A percentile compares a stretch with the other conserved stretches of the same genome.
These are phyloP conservation scores for Rhyacophila brunnea DNA, from an alignment of 1,140 invertebrate species.

Conservation along the genomic window DNA sequence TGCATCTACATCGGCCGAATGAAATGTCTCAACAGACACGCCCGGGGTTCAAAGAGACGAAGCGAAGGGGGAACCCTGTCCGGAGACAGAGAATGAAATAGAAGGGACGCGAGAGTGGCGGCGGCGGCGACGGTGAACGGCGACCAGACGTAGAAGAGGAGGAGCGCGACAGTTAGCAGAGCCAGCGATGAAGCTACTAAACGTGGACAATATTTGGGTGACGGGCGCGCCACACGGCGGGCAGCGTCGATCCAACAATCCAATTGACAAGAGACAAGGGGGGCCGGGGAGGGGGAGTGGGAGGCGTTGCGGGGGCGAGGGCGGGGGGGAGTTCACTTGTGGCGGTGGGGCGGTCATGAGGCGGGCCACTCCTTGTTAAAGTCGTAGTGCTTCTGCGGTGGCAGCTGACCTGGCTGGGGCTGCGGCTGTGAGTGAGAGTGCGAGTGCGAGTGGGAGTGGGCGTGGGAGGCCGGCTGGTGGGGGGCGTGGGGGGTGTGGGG, in stretches of 20 bases:
- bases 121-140: no score
- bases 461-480: conserved; percentile 42
- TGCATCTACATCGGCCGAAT: no score
- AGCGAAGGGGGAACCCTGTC: no score
- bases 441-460: not conserved
- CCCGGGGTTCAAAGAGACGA: no score
- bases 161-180: not conserved
- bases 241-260: not conserved
- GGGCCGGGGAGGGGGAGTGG: conserved; percentile 8
- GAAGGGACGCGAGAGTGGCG: not conserved
- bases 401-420: conserved; percentile 44
- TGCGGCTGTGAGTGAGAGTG: conserved; percentile 48
- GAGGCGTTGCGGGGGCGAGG: conserved; percentile 14
- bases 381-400: conserved; percentile 50
- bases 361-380: conserved; percentile 56
- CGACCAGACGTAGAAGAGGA: no score
- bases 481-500: conserved; percentile 46
- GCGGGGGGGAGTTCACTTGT: conserved; percentile 26
- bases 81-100: not conserved
- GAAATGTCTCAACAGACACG: no score
- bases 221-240: not conserved
- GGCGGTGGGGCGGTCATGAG: conserved; percentile 40
- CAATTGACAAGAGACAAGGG: not conserved
- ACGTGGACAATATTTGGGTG: no score
- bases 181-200: no score